phyloP scores from a whole-genome alignment of 2,888 invertebrate species.

The Dicranocentrus wangi region DNA sequence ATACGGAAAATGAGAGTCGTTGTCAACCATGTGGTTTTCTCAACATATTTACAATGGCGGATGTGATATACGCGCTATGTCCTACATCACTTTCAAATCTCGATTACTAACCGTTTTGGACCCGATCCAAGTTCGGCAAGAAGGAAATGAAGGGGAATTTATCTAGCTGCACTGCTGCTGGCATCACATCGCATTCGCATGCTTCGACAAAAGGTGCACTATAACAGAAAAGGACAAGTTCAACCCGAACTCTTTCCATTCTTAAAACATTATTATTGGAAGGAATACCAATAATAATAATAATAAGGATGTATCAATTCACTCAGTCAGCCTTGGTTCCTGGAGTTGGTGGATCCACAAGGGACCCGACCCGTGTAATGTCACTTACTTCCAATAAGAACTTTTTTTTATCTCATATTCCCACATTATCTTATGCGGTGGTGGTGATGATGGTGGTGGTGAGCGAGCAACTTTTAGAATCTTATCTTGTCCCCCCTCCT shows the following conservation, averaged over 20 bases:
- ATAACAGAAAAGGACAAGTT: slow-evolving; percentile 1
- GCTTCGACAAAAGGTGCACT: background rate
- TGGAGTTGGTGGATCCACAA: no score
- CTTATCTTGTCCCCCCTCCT: background rate
- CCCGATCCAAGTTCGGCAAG: slow-evolving; percentile 25
- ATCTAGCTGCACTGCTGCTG: no score
- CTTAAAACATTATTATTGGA: no score
- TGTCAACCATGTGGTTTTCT: slow-evolving; percentile 33
- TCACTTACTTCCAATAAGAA: background rate
- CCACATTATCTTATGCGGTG: background rate
- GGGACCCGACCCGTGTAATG: background rate
- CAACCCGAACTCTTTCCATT: background rate
- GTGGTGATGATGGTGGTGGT: background rate
- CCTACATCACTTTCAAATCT: slow-evolving; percentile 36
- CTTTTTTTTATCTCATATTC: no score
- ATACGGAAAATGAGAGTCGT: slow-evolving; percentile 21
- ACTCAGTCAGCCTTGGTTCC: slow-evolving; percentile 26
- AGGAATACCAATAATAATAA: slow-evolving; percentile 20
- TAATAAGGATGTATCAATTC: slow-evolving; percentile 14
- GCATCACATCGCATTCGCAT: no score
- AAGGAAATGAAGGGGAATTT: no score
- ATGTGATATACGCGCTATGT: slow-evolving; percentile 46
- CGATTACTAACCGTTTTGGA: slow-evolving; percentile 45
- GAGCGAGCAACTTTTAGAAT: background rate
- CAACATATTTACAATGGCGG: background rate